phyloP scores from a whole-genome alignment of 2,113 vertebrate genomes.

The Oncorhynchus masou region DNA sequence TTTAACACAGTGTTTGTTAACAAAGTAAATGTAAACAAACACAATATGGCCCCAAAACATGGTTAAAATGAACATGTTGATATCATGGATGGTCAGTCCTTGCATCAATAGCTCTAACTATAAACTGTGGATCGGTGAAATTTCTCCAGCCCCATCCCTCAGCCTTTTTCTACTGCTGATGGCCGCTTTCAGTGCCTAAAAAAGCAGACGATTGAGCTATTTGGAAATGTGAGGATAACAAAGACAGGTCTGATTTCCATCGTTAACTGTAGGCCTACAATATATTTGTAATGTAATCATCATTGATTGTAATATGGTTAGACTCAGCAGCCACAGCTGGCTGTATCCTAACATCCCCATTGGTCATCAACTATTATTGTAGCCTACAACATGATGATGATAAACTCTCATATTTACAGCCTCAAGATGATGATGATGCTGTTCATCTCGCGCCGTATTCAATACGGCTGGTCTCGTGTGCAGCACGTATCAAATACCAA shows the following conservation, averaged over 20 bases:
- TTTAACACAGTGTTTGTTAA: too few species aligned
- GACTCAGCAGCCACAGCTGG: conserved; percentile 73
- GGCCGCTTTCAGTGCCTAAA: too few species aligned
- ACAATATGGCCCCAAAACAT: too few species aligned
- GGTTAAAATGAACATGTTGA: too few species aligned
- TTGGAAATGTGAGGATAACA: too few species aligned
- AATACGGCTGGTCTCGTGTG: conserved; percentile 28
- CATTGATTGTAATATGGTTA: background rate
- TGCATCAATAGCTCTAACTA: too few species aligned
- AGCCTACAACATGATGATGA: conserved; percentile 58
- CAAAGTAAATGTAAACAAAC: too few species aligned
- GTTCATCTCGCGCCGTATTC: conserved; percentile 64
- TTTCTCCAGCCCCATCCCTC: too few species aligned
- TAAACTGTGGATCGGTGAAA: too few species aligned
- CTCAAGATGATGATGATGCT: background rate
- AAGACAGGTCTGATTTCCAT: background rate
- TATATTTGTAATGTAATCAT: background rate
- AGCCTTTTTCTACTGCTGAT: too few species aligned
- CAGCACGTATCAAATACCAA: conserved; percentile 91
- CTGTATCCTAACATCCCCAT: conserved; percentile 87
- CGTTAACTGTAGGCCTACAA: background rate
- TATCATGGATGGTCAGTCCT: too few species aligned
- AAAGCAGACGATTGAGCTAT: too few species aligned
- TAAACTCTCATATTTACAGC: background rate
- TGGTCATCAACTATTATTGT: conserved; percentile 88